A percentile compares a stretch with the other conserved stretches of the same genome.
Evolutionary conservation across 2,113 vertebrate genomes (phyloP).

Genomic region (Formicarius rufipectus): DNA sequence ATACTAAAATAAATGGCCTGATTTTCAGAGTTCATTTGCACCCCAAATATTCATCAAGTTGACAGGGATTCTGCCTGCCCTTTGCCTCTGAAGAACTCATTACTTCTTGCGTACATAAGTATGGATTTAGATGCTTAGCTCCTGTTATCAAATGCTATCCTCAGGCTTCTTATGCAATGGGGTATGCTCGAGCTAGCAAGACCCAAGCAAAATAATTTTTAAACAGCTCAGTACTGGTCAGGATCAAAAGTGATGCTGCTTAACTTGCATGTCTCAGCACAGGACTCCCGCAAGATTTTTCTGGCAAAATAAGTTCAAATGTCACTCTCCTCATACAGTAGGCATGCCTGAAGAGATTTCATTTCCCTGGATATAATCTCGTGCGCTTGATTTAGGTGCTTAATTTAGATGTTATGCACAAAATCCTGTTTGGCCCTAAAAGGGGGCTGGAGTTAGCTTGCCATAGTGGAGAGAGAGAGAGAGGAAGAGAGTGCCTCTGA

Average conservation of each 20-base stretch:
- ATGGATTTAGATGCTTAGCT: constrained; percentile 7
- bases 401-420: constrained; percentile 10
- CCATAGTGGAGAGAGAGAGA: not conserved
- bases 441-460: not conserved
- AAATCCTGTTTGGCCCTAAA: not conserved
- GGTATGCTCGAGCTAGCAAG: not conserved
- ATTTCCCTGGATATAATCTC: not conserved
- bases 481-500: not conserved
- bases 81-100: constrained; percentile 39
- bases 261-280: not conserved
- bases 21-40: constrained; percentile 59
- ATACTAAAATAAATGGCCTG: constrained; percentile 37
- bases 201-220: not conserved
- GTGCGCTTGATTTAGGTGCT: not conserved
- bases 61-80: constrained; percentile 5
- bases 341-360: not conserved
- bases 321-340: not conserved
- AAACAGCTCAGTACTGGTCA: not conserved
- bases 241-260: not conserved
- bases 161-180: not conserved
- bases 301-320: not conserved
- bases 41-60: constrained; percentile 49
- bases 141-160: not conserved
- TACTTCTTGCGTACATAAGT: not conserved
- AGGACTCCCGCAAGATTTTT: not conserved